Percentiles rank a stretch among this genome's conserved stretches.
Evolutionary conservation across 2,113 vertebrate species (phyloP).

Genomic region (Psophia crepitans): DNA sequence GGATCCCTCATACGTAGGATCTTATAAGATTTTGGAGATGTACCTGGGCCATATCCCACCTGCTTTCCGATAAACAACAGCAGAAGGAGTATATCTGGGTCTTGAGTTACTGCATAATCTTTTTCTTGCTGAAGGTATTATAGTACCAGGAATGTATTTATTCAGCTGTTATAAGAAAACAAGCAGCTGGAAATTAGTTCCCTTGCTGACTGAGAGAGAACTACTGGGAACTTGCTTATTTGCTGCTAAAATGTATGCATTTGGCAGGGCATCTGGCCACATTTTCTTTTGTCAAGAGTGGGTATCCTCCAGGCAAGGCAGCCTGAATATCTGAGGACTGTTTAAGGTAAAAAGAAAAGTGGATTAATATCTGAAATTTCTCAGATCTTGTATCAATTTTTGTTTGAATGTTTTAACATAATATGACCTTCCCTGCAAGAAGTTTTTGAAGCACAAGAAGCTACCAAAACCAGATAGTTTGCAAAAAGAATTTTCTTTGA

Average conservation of each 20-base stretch:
- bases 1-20: neutral
- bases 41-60: constrained; percentile 18
- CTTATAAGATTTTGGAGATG: neutral
- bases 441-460: neutral
- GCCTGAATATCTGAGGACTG: constrained; percentile 1
- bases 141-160: constrained; percentile 49
- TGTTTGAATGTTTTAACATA: neutral
- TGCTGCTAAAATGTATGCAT: constrained; percentile 34
- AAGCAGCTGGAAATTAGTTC: constrained; percentile 58
- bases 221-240: constrained; percentile 59
- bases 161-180: constrained; percentile 61
- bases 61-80: constrained; percentile 30
- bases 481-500: constrained; percentile 8
- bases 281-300: constrained; percentile 39
- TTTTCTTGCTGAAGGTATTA: constrained; percentile 32
- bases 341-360: neutral
- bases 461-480: neutral
- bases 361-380: neutral
- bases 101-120: neutral
- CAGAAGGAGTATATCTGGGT: neutral
- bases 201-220: constrained; percentile 14
- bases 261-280: constrained; percentile 53
- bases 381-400: neutral
- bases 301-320: neutral
- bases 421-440: neutral